Evolutionary conservation across 2,113 vertebrate species (phyloP).

Genomic region (Limnothrissa miodon): DNA sequence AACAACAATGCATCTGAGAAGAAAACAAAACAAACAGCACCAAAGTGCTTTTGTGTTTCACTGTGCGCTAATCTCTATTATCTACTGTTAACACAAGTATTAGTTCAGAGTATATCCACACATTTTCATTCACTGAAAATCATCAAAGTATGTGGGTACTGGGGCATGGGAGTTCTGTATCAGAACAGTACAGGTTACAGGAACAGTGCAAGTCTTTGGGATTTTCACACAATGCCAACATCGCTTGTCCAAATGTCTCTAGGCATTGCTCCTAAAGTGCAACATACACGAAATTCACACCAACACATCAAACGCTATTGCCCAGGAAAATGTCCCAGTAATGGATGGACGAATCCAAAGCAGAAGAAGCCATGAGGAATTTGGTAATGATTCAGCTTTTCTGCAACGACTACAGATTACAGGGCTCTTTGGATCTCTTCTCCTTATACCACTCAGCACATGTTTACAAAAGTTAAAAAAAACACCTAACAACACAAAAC

Average conservation of each 20-base stretch:
- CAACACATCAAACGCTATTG: conserved; percentile 12
- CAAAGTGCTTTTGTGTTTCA: not conserved
- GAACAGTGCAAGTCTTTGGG: conserved; percentile 58
- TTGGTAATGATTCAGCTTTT: not conserved
- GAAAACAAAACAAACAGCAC: not conserved
- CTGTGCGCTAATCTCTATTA: not conserved
- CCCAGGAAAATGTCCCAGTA: not conserved
- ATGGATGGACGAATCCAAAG: not conserved
- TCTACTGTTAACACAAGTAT: not conserved
- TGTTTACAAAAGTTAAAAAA: not conserved
- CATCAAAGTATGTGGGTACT: not conserved
- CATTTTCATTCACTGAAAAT: not conserved
- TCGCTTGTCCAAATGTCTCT: conserved; percentile 19
- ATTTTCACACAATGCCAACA: conserved; percentile 45
- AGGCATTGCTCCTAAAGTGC: conserved; percentile 38
- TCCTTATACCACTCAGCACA: not conserved
- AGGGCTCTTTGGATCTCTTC: not conserved
- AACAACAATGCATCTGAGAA: not conserved
- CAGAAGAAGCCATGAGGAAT: not conserved
- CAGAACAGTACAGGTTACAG: conserved; percentile 52
- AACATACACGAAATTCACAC: conserved; percentile 50
- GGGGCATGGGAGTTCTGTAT: conserved; percentile 43
- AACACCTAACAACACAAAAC: conserved; percentile 36
- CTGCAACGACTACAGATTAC: not conserved
- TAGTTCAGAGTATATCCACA: not conserved